These are phyloP conservation scores for Odocoileus virginianus DNA, from an alignment of 2,113 vertebrate genomes.

Conservation along the genomic window DNA sequence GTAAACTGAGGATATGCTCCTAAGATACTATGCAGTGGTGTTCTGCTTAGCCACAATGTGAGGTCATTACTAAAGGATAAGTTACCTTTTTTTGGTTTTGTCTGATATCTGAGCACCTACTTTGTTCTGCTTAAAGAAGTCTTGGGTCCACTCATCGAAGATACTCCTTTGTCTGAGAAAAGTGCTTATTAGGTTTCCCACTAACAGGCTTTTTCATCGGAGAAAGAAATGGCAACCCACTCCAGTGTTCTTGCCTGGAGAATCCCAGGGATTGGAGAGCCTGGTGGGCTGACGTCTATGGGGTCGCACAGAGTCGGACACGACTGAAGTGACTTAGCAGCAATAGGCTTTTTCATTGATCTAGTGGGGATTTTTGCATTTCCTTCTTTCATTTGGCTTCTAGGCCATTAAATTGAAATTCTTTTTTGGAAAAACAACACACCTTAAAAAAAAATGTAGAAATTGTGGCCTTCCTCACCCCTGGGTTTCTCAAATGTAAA, in stretches of 20 bases:
- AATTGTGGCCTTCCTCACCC: not conserved
- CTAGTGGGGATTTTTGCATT: conserved; percentile 15
- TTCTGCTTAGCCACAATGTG: not conserved
- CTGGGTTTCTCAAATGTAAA: conserved; percentile 48
- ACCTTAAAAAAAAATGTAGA: conserved; percentile 35
- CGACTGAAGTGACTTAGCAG: too few relatives aligned
- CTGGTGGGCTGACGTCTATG: too few relatives aligned
- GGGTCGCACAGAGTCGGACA: too few relatives aligned
- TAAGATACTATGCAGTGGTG: not conserved
- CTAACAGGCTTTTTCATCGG: not conserved
- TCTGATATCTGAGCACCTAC: not conserved
- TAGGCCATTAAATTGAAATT: conserved; percentile 26
- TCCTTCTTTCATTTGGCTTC: conserved; percentile 37
- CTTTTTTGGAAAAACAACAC: conserved; percentile 40
- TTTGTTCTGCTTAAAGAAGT: not conserved
- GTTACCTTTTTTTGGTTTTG: not conserved
- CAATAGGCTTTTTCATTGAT: not conserved
- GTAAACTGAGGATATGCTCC: not conserved
- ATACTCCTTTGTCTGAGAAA: not conserved
- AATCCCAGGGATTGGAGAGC: too few relatives aligned
- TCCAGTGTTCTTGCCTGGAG: too few relatives aligned
- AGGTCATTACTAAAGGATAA: not conserved
- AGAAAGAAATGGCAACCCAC: too few relatives aligned
- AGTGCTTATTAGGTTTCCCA: not conserved
- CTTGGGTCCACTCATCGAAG: not conserved